Evolutionary conservation across 2,888 invertebrate species (phyloP).

Genomic region (Flexamia atlantica): DNA sequence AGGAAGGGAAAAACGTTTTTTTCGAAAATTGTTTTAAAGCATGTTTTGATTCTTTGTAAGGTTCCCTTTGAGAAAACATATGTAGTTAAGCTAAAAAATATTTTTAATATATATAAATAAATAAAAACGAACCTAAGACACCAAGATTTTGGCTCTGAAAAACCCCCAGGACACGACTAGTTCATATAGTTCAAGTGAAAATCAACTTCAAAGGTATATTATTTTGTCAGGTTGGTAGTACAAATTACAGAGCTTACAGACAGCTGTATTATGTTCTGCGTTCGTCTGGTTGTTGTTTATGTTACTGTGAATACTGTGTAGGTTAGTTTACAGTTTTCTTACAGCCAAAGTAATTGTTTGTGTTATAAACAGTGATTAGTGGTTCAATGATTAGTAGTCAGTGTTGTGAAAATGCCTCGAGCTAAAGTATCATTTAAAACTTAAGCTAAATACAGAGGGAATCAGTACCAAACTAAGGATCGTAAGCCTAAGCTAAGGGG

Average conservation of each 20-base stretch:
- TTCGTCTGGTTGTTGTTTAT: too few species aligned
- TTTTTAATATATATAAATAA: neutral
- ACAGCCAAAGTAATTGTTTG: neutral
- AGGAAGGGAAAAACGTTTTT: constrained; percentile 20
- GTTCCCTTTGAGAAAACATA: constrained; percentile 38
- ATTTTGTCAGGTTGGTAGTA: constrained; percentile 9
- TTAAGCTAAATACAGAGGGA: constrained; percentile 47
- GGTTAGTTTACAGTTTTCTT: neutral
- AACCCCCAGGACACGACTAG: neutral
- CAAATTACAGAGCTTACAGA: neutral
- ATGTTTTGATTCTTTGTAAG: neutral
- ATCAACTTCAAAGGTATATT: neutral
- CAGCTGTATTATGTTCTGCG: neutral
- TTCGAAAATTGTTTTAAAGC: neutral
- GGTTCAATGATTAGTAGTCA: constrained; percentile 19
- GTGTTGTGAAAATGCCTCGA: constrained; percentile 46
- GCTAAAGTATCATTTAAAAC: constrained; percentile 52
- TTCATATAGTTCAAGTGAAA: constrained; percentile 14
- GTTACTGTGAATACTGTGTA: too few species aligned
- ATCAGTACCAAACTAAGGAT: constrained; percentile 45
- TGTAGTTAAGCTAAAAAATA: neutral
- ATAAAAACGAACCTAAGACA: neutral
- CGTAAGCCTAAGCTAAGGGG: constrained; percentile 31
- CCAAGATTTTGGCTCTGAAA: neutral
- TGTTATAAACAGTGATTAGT: neutral